These are phyloP conservation scores for Bombylius discolor DNA, from an alignment of 2,888 invertebrate species.

Conservation along the genomic window DNA sequence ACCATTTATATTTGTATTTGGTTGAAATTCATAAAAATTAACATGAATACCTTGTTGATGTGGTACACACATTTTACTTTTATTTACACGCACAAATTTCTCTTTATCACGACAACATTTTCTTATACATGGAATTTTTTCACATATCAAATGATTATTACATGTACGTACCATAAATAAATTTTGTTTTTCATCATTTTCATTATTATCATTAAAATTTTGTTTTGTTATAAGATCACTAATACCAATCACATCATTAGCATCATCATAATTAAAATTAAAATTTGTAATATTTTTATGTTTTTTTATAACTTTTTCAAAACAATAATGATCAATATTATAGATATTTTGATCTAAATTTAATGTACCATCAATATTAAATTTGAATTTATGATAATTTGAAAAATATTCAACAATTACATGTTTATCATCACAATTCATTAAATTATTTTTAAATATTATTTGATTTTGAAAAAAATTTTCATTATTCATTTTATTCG, in stretches of 20 bases:
- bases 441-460: constrained; percentile 22
- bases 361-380: constrained; percentile 15
- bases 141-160: constrained; percentile 17
- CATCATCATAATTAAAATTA: no score
- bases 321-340: constrained; percentile 22
- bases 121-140: constrained; percentile 27
- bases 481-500: not conserved
- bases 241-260: no score
- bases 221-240: no score
- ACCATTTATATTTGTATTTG: constrained; percentile 5
- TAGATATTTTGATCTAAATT: constrained; percentile 15
- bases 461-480: constrained; percentile 18
- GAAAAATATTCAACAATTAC: constrained; percentile 28
- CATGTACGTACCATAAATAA: constrained; percentile 12
- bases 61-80: constrained; percentile 20
- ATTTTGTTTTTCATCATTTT: constrained; percentile 1
- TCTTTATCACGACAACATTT: constrained; percentile 30
- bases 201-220: constrained; percentile 3
- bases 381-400: constrained; percentile 18
- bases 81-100: constrained; percentile 23
- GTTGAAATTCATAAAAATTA: constrained; percentile 24
- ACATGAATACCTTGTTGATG: constrained; percentile 19
- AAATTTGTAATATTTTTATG: not conserved
- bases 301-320: constrained; percentile 23
- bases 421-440: constrained; percentile 21